These are phyloP conservation scores for Tachyglossus aculeatus DNA, from an alignment of 2,797 vertebrate species.

Conservation along the genomic window DNA sequence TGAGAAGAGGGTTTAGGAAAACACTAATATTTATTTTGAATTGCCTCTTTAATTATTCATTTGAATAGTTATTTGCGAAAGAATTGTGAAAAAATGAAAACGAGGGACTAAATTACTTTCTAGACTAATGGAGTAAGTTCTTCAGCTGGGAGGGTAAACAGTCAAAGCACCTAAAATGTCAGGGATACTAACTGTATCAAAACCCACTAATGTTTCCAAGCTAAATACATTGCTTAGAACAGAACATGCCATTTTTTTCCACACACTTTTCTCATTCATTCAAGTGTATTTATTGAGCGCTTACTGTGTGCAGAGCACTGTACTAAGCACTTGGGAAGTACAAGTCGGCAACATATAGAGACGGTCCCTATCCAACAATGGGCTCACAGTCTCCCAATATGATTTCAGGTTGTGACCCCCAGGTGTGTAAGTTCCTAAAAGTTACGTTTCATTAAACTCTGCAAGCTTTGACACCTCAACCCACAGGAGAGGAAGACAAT, in stretches of 20 bases:
- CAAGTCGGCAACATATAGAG: too few relatives aligned
- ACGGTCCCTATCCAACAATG: too few relatives aligned
- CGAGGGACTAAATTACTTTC: constrained; percentile 1
- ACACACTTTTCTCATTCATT: constrained; percentile 12
- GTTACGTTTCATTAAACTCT: constrained; percentile 42
- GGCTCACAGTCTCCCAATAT: too few relatives aligned
- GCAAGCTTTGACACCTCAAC: constrained; percentile 35
- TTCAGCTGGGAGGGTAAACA: constrained; percentile 31
- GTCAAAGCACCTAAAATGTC: not conserved
- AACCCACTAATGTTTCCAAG: constrained; percentile 23
- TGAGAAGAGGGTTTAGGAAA: constrained; percentile 10
- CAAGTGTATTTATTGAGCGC: too few relatives aligned
- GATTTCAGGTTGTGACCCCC: constrained; percentile 7
- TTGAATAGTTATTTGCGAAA: constrained; percentile 27
- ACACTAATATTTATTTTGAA: constrained; percentile 34
- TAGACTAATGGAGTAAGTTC: not conserved
- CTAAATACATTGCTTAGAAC: constrained; percentile 37
- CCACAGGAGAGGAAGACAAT: constrained; percentile 31
- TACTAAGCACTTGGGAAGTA: too few relatives aligned
- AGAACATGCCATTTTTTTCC: constrained; percentile 27
- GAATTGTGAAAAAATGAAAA: constrained; percentile 2
- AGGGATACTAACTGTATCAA: not conserved
- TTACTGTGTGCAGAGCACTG: too few relatives aligned
- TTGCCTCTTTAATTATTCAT: constrained; percentile 38
- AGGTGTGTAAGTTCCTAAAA: constrained; percentile 23